Base-by-base conservation (phyloP, 2,797 vertebrate genomes). In the Rhabdophis nuchalis region DNA sequence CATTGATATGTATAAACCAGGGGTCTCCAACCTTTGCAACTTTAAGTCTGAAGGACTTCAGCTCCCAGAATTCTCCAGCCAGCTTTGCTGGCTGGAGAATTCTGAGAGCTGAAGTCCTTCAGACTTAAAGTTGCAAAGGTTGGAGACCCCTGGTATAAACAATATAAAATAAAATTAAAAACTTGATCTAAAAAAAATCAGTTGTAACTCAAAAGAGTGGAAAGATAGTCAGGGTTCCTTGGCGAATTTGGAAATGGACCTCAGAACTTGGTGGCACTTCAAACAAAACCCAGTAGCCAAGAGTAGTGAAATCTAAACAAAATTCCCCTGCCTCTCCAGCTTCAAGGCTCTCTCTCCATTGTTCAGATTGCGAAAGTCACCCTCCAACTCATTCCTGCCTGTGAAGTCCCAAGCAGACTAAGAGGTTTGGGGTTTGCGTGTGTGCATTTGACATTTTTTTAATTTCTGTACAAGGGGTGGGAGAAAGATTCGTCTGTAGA, bases 301-400 rank as follows among this genome's bases (percentile, higher is more conserved):
- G 92, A 95, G 77, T 94, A 94, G 92, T 85, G 93, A 94, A 95
- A 91, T 92, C 32, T 92, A 94, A 95, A 95, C 94, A 93, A 93
- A 95, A 95, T 93, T 25, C 32, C 88, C 94, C 9, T 88, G 87
- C 60, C 16, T 4, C 1, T 46, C 14, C 0, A 1, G 0, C 90
- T 94, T 94, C 91, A 92, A 88, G 91, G 86, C 16, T 16, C 0
- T 0, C 54, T 93, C 93, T 95, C 57, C 68, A 23, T 95, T 94
- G 94, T 36, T 95, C 92, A 92, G 90, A 93, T 8, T 94, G 91
- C 92, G 94, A 82, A 95, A 96, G 58, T 93, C 94, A 86, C 92
- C 95, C 95, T 93, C 27, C 52, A 46, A 68, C 92, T 94, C 61
- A 27, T 94, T 46, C 88, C 91, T 92, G 32, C 77, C 46, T 18